Evolutionary conservation across 2,113 vertebrate genomes (phyloP), one percentile per base, ranked within the genome.

Genomic region (Bubalus kerabau): DNA sequence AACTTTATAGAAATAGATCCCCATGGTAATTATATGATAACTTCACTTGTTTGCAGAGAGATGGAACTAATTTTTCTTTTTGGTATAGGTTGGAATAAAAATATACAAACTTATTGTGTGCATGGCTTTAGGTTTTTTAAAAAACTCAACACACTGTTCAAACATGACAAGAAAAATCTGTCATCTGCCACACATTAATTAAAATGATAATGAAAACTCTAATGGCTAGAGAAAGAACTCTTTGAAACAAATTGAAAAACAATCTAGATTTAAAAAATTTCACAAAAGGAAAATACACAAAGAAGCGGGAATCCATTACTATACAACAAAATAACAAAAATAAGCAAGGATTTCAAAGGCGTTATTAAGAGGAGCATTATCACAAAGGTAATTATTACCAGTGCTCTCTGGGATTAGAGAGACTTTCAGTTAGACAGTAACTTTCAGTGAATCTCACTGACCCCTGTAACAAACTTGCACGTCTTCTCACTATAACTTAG

Each of bases 401-500:
- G 92, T 32, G 40, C 90, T 93, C 84, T 98, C 57, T 46, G 36
- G 89, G 60, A 43, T 60, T 90, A 94, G 56, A 16, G 67, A 97
- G 90, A 95, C 67, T 40, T 24, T 74, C 67, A 87, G 82, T n/a
- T 23, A 64, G 82, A 46, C 1, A 3, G 89, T 91, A 94, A 95
- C 86, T 74, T 98, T 95, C 84, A 87, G 36, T 56, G 87, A 96
- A 94, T 93, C 60, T 93, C 43, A 74, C 36, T 97, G 90, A 50
- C 92, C 97, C 97, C 59, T 78, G 24, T 81, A 91, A 95, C 57
- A 57, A 74, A 88, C 74, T 98, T 52, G 84, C 82, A 90, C 0
- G 87, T 87, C 57, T 93, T 90, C 82, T 90, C 6, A 96, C 98
- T 98, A 84, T 98, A 98, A 97, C 97, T 97, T 97, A 96, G 89